Percentiles rank a stretch among this genome's conserved stretches.
phyloP scores from a whole-genome alignment of 2,797 vertebrate species.

The Hippopotamyrus pictus region DNA sequence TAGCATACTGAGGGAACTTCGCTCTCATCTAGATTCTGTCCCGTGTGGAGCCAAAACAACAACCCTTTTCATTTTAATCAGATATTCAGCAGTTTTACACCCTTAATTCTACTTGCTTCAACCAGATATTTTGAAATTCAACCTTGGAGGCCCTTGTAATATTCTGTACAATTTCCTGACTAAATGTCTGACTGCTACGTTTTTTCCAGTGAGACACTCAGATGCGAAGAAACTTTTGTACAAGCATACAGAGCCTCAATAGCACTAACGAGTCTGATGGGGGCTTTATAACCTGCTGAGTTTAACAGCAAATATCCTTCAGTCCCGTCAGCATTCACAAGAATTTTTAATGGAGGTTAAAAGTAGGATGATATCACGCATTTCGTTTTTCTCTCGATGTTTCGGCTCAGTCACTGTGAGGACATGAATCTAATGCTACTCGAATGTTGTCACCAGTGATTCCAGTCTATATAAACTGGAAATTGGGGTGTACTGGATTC shows the following conservation, averaged over 20 bases:
- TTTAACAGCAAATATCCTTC: not conserved
- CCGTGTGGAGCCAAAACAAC: not conserved
- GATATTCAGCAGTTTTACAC: conserved; percentile 1
- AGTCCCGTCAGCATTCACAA: not conserved
- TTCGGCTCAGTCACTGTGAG: not conserved
- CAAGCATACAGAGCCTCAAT: not conserved
- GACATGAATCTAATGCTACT: not conserved
- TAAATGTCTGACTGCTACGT: not conserved
- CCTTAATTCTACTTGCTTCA: not conserved
- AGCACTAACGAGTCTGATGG: not conserved
- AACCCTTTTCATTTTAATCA: not conserved
- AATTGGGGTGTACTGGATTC: not conserved
- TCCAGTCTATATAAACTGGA: not conserved
- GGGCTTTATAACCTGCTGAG: not conserved
- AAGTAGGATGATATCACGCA: not conserved
- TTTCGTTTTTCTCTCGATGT: not conserved
- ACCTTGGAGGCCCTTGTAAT: not conserved
- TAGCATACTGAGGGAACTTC: not conserved
- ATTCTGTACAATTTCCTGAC: not conserved
- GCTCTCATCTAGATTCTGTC: not conserved
- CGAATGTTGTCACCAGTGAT: not conserved
- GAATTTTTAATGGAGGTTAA: not conserved
- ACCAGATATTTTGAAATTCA: not conserved
- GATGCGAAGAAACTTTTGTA: not conserved
- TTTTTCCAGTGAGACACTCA: not conserved